These are phyloP conservation scores for Tolypeutes matacus DNA, from an alignment of 2,797 vertebrate species.

Conservation along the genomic window DNA sequence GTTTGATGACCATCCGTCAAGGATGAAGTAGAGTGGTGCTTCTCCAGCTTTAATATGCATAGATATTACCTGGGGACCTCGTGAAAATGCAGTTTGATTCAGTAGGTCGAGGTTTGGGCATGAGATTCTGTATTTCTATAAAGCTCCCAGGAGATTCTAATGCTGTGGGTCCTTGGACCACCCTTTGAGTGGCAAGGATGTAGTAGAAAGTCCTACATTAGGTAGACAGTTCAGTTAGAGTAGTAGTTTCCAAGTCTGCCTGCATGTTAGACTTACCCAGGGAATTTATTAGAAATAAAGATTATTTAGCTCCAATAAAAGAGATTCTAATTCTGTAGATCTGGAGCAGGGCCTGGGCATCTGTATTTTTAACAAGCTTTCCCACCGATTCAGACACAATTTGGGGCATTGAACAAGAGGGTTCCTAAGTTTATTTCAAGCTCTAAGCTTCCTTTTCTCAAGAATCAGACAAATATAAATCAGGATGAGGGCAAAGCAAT, in stretches of 20 bases:
- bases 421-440: background rate
- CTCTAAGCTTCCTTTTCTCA: conserved; percentile 33
- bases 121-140: conserved; percentile 12
- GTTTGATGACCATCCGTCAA: background rate
- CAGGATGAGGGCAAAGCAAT: background rate
- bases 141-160: background rate
- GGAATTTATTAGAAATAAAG: background rate
- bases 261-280: background rate
- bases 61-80: background rate
- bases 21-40: background rate
- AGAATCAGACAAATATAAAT: conserved; percentile 6
- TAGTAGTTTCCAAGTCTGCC: background rate
- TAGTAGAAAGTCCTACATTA: background rate
- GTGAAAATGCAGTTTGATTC: background rate
- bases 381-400: background rate
- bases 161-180: background rate
- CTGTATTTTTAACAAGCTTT: conserved; percentile 20
- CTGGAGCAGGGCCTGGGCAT: background rate
- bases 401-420: background rate
- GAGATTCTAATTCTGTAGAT: background rate
- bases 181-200: background rate
- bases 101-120: background rate
- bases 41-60: background rate
- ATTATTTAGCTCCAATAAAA: background rate
- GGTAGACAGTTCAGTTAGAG: background rate